A percentile compares a stretch with the other conserved stretches of the same genome.
Conservation (phyloP, 2,113 vertebrate genomes). For the Herpetotheres cachinnans region DNA sequence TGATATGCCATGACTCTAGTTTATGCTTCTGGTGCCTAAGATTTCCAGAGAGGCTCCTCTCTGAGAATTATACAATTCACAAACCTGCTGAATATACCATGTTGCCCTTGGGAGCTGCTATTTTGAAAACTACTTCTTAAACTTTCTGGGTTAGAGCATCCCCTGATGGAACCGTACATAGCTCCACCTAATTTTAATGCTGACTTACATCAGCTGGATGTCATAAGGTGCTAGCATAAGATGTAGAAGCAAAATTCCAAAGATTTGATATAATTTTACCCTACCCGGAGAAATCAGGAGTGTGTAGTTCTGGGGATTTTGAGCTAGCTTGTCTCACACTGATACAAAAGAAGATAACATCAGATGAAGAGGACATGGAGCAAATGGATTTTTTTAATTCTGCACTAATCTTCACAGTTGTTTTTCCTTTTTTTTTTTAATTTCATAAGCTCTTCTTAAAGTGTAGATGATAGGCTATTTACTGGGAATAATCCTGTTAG, state of each 20-base stretch:
- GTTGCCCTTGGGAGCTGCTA: not conserved
- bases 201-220: not conserved
- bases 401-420: not conserved
- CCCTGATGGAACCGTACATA: not conserved
- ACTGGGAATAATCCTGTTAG: conserved; percentile 4
- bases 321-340: not conserved
- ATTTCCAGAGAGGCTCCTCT: not conserved
- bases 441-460: not conserved
- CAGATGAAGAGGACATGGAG: not conserved
- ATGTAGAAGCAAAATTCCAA: not conserved
- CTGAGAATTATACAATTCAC: not conserved
- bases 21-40: not conserved
- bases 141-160: conserved; percentile 10
- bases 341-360: not conserved
- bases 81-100: not conserved
- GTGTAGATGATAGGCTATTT: not conserved
- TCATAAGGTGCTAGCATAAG: not conserved
- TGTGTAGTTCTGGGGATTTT: not conserved
- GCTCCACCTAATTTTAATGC: not conserved
- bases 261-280: not conserved
- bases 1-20: not conserved
- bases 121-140: conserved; percentile 4
- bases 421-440: not conserved
- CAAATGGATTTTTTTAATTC: not conserved
- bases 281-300: not conserved